Base-by-base conservation (phyloP, 2,888 invertebrate species). In the Meliscaeva auricollis region DNA sequence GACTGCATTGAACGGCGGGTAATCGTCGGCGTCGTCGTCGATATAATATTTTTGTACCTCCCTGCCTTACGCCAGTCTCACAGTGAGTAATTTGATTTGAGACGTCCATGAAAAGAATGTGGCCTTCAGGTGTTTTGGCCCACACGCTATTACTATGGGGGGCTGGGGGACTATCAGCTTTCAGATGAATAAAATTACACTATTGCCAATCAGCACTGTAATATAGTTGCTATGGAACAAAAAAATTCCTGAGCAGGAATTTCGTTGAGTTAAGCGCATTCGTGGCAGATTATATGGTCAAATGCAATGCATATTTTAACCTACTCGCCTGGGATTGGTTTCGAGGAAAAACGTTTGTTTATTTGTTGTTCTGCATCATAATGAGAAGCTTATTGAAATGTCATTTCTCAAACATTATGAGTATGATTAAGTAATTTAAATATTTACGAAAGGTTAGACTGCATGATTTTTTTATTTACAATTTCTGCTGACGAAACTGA, bases 91-190 rank as follows among this genome's bases (percentile, higher is more conserved):
- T 69, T 77, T 26, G 20, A 20, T 50, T 13, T 58, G 78, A 87
- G 87, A 87, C 87, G 87, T 87, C 87, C 87, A 64, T 79, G 87
- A 82, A 82, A 82, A 73, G 87, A 87, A 87, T 81, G 87, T 68
- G 82, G 60, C 87, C 87, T 87, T 87, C 81, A 78, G 54, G 22
- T 68, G 62, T 35, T 73, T 52, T 38, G 44, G 41, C 48, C 48
- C 15, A 15, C 11, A 1, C 11, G 11, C 9, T 38, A 13, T n/a
- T n/a, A n/a, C n/a, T 38, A 13, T 8, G 13, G 38, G 38, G 38
- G 38, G 2, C 35, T 26, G 2, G 4, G 50, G 32, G n/a, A n/a
- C 3, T 9, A n/a, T 11, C 7, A 17, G 22, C 3, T 9, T n/a
- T 11, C 7, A 17, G 54, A 17, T 52, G 38, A n/a, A 22, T 50